Evolutionary conservation across 1,140 invertebrate genomes (phyloP), one percentile per base, ranked within the genome.

Genomic region (Drosophila pseudoananassae): DNA sequence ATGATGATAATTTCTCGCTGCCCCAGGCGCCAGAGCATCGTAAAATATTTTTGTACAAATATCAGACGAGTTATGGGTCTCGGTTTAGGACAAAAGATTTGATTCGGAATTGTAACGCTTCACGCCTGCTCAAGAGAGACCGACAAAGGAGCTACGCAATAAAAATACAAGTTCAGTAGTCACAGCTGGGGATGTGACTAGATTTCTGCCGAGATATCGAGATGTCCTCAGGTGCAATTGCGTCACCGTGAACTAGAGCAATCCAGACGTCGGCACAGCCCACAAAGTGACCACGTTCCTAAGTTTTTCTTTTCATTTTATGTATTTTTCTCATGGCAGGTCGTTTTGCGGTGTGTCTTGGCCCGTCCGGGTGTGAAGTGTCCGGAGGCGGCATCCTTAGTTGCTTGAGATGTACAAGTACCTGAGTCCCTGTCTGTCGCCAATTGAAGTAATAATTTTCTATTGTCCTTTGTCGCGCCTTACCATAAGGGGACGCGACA

Each of bases 371-470:
- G 82, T 81, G 77, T 85, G 82, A 85, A 85, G 72, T 73, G 59
- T 47, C 56, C 49, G 70, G 52, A 68, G 82, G 82, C 82, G 74
- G 77, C 61, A 53, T 57, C 40, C 38, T 77, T 36, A 66, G 73
- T 65, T 60, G 74, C 78, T 65, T 76, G 65, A 79, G 78, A 69
- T 76, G 72, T 66, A 53, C 40, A 17, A 25, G 55, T 53, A 53
- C 70, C 68, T 64, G 59, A 40, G 7, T 8, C 40, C 6, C 43
- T 14, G 46, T 31, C 53, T 84, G 77, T 87, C 78, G 82, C 83
- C 83, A 87, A 88, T 87, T 87, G 78, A 82, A 87, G 83, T 72
- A 87, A 88, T 87, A 87, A 88, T 87, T 78, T 71, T 87, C 65
- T 82, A 78, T 87, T 87, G 82, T 72, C 58, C 46, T 43, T 52